Conservation (phyloP, 2,113 vertebrate genomes). For the Phrynosoma blainvillii region DNA sequence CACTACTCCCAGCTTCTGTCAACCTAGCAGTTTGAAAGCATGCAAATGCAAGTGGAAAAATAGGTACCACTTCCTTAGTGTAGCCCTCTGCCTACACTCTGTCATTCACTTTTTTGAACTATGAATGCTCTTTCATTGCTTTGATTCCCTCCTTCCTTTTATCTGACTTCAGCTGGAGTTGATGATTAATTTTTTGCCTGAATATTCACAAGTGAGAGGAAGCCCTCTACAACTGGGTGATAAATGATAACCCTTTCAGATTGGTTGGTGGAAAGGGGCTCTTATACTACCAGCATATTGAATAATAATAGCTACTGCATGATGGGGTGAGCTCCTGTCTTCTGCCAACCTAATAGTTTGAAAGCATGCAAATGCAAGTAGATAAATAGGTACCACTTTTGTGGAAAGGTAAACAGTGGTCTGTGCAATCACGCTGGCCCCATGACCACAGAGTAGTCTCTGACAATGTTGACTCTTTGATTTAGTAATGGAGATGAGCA, state of each 20-base stretch:
- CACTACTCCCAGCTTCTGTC: too few relatives aligned
- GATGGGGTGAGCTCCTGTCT: too few relatives aligned
- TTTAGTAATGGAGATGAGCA: too few relatives aligned
- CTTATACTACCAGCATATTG: not conserved
- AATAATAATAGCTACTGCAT: not conserved
- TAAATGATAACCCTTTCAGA: not conserved
- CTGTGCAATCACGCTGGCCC: too few relatives aligned
- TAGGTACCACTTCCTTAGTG: not conserved
- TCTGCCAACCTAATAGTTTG: too few relatives aligned
- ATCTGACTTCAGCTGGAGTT: not conserved
- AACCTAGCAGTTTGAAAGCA: too few relatives aligned
- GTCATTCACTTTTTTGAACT: not conserved
- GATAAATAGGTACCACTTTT: too few relatives aligned
- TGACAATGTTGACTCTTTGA: too few relatives aligned
- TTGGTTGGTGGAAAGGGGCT: not conserved
- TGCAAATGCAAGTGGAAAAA: too few relatives aligned
- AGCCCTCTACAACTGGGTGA: not conserved
- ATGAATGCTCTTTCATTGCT: fast-evolving
- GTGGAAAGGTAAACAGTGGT: too few relatives aligned
- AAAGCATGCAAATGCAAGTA: too few relatives aligned
- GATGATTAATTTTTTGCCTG: not conserved
- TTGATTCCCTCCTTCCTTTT: not conserved
- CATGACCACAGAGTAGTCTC: too few relatives aligned
- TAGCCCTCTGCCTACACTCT: fast-evolving
- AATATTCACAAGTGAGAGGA: not conserved